Percentiles rank a stretch among this genome's conserved stretches.
Conservation (phyloP, 2,888 invertebrate species). For the Volucella inflata region DNA sequence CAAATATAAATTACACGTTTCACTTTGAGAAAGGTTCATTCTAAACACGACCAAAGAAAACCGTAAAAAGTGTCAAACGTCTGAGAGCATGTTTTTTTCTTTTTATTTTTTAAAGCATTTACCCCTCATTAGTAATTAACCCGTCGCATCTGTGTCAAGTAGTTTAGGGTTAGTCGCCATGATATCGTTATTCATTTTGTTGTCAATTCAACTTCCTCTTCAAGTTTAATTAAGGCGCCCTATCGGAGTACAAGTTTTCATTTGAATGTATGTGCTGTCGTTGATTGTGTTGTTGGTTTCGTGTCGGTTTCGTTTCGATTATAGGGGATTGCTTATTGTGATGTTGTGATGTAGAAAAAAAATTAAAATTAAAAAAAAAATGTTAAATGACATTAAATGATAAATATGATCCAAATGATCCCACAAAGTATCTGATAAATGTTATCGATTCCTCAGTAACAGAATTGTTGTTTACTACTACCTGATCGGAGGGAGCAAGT, state of each 20-base stretch:
- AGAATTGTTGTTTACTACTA: too few relatives aligned
- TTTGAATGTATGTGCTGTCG: constrained; percentile 5
- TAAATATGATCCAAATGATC: too few relatives aligned
- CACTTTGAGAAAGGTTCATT: not conserved
- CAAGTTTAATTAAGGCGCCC: constrained; percentile 3
- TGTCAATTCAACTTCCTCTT: not conserved
- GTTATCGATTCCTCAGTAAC: too few relatives aligned
- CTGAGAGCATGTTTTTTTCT: not conserved
- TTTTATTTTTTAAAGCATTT: constrained; percentile 27
- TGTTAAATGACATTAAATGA: too few relatives aligned
- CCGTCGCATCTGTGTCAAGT: constrained; percentile 41
- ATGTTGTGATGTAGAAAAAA: too few relatives aligned
- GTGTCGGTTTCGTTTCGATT: too few relatives aligned
- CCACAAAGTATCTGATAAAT: too few relatives aligned
- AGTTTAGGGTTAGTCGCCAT: constrained; percentile 44
- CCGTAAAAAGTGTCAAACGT: constrained; percentile 8
- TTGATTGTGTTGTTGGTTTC: not conserved
- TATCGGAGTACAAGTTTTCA: constrained; percentile 16
- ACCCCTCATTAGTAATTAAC: constrained; percentile 25
- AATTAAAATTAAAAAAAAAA: too few relatives aligned
- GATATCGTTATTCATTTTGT: constrained; percentile 35
- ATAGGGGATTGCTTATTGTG: too few relatives aligned
- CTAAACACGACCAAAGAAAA: not conserved
- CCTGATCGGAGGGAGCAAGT: too few relatives aligned
- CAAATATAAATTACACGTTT: not conserved